Percentiles rank a stretch among this genome's conserved stretches.
Conservation (phyloP, 2,797 vertebrate species). For the Manis javanica region DNA sequence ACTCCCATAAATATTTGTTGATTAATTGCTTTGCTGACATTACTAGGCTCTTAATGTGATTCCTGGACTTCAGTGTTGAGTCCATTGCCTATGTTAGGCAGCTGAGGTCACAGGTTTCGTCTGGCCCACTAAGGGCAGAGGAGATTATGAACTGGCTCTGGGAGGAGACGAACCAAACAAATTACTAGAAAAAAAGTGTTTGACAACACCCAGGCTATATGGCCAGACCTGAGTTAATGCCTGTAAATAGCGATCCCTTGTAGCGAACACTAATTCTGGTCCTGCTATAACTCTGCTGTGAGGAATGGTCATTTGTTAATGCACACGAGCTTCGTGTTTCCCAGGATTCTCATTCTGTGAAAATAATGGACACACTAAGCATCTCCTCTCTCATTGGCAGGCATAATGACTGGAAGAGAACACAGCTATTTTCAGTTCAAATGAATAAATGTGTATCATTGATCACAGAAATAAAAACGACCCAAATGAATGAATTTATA, state of each 20-base stretch:
- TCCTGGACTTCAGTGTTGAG: not conserved
- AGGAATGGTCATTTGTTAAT: not conserved
- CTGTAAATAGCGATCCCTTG: not conserved
- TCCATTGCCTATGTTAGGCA: not conserved
- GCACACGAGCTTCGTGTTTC: not conserved
- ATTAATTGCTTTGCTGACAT: not conserved
- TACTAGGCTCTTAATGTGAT: not conserved
- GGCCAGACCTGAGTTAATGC: not conserved
- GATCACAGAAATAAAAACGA: conserved; percentile 24
- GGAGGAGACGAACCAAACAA: not conserved
- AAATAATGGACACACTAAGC: conserved; percentile 37
- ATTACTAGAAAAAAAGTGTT: not conserved
- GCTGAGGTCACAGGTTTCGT: not conserved
- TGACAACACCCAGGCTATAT: not conserved
- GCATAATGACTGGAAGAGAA: not conserved
- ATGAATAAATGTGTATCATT: conserved; percentile 6
- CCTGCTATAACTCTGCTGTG: not conserved
- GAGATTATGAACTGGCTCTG: not conserved
- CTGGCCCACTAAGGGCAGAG: not conserved
- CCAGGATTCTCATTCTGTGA: not conserved
- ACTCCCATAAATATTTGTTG: not conserved
- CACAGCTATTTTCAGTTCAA: conserved; percentile 20
- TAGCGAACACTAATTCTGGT: not conserved
- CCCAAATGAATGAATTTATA: not conserved
- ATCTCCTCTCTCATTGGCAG: not conserved